These are phyloP conservation scores for Amorpha juglandis DNA, from an alignment of 2,888 invertebrate genomes.

Conservation along the genomic window DNA sequence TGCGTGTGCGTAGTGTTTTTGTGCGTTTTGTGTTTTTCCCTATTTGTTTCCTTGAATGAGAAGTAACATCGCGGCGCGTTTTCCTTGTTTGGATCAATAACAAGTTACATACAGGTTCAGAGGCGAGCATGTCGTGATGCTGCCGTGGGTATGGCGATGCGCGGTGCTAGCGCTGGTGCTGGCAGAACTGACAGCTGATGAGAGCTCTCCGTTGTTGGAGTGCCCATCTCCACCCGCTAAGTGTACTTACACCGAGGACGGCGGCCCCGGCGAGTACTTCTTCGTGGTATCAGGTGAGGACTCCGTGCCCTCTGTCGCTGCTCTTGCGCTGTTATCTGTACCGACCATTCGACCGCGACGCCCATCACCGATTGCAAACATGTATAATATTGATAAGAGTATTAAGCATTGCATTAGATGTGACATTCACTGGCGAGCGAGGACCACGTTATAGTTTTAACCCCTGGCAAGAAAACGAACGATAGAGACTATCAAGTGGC, in stretches of 20 bases:
- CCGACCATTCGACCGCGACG: too few species aligned
- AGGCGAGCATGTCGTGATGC: not conserved
- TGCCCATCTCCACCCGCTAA: not conserved
- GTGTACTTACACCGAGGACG: not conserved
- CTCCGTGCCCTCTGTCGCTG: too few species aligned
- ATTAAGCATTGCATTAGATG: too few species aligned
- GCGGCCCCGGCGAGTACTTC: not conserved
- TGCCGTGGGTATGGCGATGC: slow-evolving; percentile 22
- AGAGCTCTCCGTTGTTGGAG: not conserved
- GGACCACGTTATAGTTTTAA: too few species aligned
- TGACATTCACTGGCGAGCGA: too few species aligned
- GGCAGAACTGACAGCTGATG: not conserved
- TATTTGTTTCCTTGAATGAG: not conserved
- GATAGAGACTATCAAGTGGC: too few species aligned
- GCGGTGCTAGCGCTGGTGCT: slow-evolving; percentile 5
- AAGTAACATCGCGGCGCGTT: not conserved
- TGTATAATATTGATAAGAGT: too few species aligned
- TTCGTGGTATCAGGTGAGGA: slow-evolving; percentile 1
- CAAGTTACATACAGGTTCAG: not conserved
- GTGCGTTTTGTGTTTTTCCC: not conserved
- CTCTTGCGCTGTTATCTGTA: too few species aligned
- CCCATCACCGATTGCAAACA: too few species aligned
- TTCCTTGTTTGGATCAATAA: not conserved
- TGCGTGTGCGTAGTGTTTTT: not conserved
- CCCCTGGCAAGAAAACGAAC: too few species aligned